phyloP scores from a whole-genome alignment of 2,797 vertebrate species.

The Liparis tanakae region DNA sequence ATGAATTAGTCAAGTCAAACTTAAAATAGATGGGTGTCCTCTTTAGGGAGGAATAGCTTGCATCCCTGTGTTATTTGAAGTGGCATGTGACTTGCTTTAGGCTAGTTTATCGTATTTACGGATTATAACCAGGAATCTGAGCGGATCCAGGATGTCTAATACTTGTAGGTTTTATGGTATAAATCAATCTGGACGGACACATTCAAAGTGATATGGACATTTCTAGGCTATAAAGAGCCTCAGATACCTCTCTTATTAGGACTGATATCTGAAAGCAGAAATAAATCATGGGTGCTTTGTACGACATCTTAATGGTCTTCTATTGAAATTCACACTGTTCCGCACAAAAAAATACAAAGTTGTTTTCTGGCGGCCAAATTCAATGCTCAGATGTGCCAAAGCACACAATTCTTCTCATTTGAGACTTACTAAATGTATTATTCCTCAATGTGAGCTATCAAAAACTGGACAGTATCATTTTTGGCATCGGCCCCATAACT shows the following conservation, averaged over 20 bases:
- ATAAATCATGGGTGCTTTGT: not conserved
- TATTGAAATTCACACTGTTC: constrained; percentile 11
- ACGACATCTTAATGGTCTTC: not conserved
- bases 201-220: not conserved
- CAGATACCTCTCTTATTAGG: not conserved
- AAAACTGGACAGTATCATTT: not conserved
- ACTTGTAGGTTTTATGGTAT: not conserved
- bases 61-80: constrained; percentile 45
- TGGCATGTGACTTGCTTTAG: constrained; percentile 46
- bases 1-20: constrained; percentile 56
- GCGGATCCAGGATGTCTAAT: not conserved
- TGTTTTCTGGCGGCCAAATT: not conserved
- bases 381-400: not conserved
- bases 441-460: not conserved
- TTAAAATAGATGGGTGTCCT: constrained; percentile 55
- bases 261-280: not conserved
- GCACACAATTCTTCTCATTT: not conserved
- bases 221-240: not conserved
- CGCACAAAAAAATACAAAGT: not conserved
- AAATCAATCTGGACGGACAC: not conserved
- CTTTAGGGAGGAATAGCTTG: constrained; percentile 35
- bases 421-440: not conserved
- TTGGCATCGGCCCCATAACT: not conserved
- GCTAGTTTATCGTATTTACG: constrained; percentile 43
- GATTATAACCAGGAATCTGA: constrained; percentile 48